phyloP scores from a whole-genome alignment of 2,888 invertebrate genomes.

The Zhuqinia jingwanae region DNA sequence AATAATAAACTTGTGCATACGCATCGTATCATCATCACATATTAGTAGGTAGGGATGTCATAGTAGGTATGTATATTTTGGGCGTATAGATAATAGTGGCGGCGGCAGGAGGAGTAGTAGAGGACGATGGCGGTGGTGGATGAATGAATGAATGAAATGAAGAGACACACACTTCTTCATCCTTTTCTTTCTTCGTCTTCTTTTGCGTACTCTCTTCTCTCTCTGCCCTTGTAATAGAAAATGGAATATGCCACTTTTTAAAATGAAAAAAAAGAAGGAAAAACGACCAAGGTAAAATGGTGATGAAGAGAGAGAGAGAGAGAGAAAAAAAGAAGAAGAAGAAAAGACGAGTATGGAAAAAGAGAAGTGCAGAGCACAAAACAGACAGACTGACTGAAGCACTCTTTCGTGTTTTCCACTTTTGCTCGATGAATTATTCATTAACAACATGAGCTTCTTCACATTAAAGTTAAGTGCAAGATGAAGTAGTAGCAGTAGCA shows the following conservation, averaged over 20 bases:
- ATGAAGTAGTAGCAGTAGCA: background rate
- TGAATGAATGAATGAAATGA: constrained; percentile 22
- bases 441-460: constrained; percentile 77
- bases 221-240: background rate
- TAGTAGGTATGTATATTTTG: background rate
- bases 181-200: background rate
- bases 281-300: background rate
- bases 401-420: constrained; percentile 60
- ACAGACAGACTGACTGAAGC: constrained; percentile 3
- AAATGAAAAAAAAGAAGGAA: constrained; percentile 25
- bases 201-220: background rate
- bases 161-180: background rate
- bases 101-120: background rate
- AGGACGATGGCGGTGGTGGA: background rate
- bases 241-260: constrained; percentile 41
- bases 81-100: background rate
- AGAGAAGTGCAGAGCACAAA: background rate
- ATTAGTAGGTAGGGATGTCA: too few species aligned
- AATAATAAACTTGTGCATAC: background rate
- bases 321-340: constrained; percentile 16
- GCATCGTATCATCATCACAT: too few species aligned
- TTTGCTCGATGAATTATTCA: constrained; percentile 76
- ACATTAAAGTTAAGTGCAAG: constrained; percentile 71
- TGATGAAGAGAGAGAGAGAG: background rate
- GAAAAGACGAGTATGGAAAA: background rate